phyloP scores from a whole-genome alignment of 2,888 invertebrate genomes.

The Volucella inanis region DNA sequence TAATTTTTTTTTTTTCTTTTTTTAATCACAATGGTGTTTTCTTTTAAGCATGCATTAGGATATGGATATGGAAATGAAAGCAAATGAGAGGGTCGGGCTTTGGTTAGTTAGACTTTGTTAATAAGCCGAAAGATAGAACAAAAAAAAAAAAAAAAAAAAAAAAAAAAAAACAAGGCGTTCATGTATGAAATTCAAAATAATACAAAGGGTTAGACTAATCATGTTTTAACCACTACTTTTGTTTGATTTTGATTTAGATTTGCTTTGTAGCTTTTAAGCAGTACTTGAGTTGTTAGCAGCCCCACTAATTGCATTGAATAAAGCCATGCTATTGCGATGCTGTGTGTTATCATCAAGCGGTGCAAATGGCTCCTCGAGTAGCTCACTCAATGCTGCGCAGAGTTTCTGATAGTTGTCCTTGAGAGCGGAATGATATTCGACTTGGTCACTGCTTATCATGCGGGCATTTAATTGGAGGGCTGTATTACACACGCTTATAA shows the following conservation, averaged over 20 bases:
- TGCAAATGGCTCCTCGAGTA: constrained; percentile 89
- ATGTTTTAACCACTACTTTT: constrained; percentile 22
- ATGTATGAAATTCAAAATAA: constrained; percentile 22
- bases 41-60: constrained; percentile 19
- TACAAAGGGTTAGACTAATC: constrained; percentile 47
- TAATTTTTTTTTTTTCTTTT: no score
- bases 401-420: constrained; percentile 94
- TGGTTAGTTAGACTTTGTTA: constrained; percentile 51
- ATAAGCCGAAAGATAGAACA: constrained; percentile 17
- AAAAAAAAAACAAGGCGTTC: not conserved
- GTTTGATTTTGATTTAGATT: constrained; percentile 13
- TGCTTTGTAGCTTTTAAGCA: constrained; percentile 84
- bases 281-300: constrained; percentile 92
- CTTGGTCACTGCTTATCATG: constrained; percentile 94
- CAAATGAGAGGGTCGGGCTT: constrained; percentile 12
- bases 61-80: not conserved
- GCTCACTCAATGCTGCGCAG: constrained; percentile 89
- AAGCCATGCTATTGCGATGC: constrained; percentile 90
- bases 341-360: constrained; percentile 84
- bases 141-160: not conserved
- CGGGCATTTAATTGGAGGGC: constrained; percentile 95
- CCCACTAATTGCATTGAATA: constrained; percentile 91
- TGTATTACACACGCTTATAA: constrained; percentile 94
- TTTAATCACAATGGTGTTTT: constrained; percentile 36
- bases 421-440: constrained; percentile 95